Conservation (phyloP, 2,888 invertebrate species). For the Cenopis cana region DNA sequence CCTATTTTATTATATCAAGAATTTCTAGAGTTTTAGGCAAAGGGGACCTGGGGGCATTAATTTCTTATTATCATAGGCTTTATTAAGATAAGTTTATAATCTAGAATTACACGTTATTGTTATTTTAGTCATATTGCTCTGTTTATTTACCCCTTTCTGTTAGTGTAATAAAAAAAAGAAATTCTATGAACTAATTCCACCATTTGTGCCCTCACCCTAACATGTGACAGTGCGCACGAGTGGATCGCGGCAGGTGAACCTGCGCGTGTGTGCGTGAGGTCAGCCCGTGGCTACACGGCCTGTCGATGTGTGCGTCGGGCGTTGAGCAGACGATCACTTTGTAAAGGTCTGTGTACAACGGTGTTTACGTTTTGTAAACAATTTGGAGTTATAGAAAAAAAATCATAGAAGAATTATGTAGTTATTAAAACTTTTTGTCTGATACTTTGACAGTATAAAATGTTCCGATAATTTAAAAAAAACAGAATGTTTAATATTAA, state of each 20-base stretch:
- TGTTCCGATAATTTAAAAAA: too few species aligned
- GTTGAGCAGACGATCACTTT: slow-evolving; percentile 45
- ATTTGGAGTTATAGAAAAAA: background rate
- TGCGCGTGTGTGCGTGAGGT: slow-evolving; percentile 75
- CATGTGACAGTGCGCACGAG: slow-evolving; percentile 81
- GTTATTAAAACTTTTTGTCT: too few species aligned
- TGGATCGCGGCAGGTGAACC: slow-evolving; percentile 76
- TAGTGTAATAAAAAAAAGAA: too few species aligned
- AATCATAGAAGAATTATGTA: background rate
- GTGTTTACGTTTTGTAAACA: slow-evolving; percentile 16
- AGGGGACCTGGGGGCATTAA: too few species aligned
- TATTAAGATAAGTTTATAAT: too few species aligned
- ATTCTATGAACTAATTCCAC: slow-evolving; percentile 12
- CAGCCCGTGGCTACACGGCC: slow-evolving; percentile 58
- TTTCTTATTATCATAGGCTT: too few species aligned
- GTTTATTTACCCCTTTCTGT: too few species aligned
- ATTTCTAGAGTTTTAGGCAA: too few species aligned
- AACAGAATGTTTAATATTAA: background rate
- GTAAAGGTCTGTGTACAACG: slow-evolving; percentile 39
- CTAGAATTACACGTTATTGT: too few species aligned
- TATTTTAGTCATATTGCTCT: too few species aligned
- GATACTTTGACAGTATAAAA: too few species aligned
- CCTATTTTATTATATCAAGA: too few species aligned
- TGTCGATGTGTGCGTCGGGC: slow-evolving; percentile 52
- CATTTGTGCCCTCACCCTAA: slow-evolving; percentile 55